Conservation (phyloP, 1,140 invertebrate species). For the Venturia canescens region DNA sequence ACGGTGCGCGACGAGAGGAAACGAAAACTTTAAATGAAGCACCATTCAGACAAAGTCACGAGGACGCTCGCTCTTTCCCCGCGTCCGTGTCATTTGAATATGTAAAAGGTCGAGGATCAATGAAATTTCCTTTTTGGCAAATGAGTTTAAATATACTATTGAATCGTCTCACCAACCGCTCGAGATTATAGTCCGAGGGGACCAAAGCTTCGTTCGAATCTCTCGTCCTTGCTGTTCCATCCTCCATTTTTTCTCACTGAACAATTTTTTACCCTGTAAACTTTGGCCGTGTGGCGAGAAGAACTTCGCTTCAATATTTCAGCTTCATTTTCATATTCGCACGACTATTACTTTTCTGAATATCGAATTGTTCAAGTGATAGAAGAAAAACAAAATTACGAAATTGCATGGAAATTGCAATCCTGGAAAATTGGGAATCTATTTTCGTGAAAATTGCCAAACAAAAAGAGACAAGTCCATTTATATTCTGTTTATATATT, state of each 20-base stretch:
- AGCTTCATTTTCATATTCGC: not conserved
- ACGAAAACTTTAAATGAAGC: conserved; percentile 58
- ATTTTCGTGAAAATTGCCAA: not conserved
- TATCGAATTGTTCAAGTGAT: no score
- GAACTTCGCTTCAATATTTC: not conserved
- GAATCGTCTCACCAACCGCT: conserved; percentile 24
- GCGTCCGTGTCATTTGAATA: conserved; percentile 55
- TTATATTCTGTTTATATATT: not conserved
- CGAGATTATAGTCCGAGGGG: conserved; percentile 39
- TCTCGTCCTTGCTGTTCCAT: not conserved
- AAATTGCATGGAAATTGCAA: not conserved
- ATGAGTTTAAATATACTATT: conserved; percentile 55
- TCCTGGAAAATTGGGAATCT: not conserved
- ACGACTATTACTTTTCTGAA: not conserved
- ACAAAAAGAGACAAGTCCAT: not conserved
- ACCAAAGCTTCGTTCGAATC: not conserved
- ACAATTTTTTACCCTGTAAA: not conserved
- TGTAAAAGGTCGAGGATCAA: conserved; percentile 57
- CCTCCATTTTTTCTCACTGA: not conserved
- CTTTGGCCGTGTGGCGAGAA: not conserved
- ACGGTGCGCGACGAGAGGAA: not conserved
- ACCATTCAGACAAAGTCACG: conserved; percentile 51
- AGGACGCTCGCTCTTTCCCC: not conserved
- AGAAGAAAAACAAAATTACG: not conserved
- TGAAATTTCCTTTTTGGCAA: conserved; percentile 54